Percentiles rank a stretch among this genome's conserved stretches.
phyloP scores from a whole-genome alignment of 2,888 invertebrate genomes.

The Laspeyria flexula region DNA sequence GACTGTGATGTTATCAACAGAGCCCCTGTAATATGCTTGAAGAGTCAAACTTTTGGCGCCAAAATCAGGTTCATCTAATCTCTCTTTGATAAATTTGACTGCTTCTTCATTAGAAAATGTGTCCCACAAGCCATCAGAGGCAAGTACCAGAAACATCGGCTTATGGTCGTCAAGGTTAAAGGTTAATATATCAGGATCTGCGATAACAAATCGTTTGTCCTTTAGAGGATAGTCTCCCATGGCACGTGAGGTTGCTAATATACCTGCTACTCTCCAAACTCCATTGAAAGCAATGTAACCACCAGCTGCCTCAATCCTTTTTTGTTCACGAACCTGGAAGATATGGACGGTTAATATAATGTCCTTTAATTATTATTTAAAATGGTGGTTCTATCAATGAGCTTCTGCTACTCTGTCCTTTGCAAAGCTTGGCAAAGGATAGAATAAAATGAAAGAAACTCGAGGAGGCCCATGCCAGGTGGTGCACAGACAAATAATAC shows the following conservation, averaged over 20 bases:
- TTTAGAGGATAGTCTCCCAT: slow-evolving; percentile 98
- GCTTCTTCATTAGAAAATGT: slow-evolving; percentile 98
- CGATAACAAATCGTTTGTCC: slow-evolving; percentile 96
- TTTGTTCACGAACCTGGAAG: slow-evolving; percentile 92
- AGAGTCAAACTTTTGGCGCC: slow-evolving; percentile 96
- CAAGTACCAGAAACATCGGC: slow-evolving; percentile 95
- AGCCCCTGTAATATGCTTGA: slow-evolving; percentile 96
- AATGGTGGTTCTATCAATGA: no score
- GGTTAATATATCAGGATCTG: slow-evolving; percentile 97
- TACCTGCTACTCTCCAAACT: slow-evolving; percentile 98
- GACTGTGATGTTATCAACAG: slow-evolving; percentile 98
- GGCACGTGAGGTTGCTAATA: slow-evolving; percentile 96
- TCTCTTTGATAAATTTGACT: slow-evolving; percentile 93
- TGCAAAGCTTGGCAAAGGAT: no score
- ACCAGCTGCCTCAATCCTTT: slow-evolving; percentile 97
- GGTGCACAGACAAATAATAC: no score
- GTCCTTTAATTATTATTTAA: no score
- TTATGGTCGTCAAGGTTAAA: slow-evolving; percentile 95
- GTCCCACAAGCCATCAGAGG: slow-evolving; percentile 98
- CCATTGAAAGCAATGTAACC: slow-evolving; percentile 98
- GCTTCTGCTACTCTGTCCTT: no score
- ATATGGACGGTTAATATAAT: neutral
- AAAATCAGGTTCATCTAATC: slow-evolving; percentile 93
- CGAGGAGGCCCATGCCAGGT: no score
- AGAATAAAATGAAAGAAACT: no score